Evolutionary conservation across 1,140 invertebrate genomes (phyloP).

Genomic region (Oedothorax gibbosus): DNA sequence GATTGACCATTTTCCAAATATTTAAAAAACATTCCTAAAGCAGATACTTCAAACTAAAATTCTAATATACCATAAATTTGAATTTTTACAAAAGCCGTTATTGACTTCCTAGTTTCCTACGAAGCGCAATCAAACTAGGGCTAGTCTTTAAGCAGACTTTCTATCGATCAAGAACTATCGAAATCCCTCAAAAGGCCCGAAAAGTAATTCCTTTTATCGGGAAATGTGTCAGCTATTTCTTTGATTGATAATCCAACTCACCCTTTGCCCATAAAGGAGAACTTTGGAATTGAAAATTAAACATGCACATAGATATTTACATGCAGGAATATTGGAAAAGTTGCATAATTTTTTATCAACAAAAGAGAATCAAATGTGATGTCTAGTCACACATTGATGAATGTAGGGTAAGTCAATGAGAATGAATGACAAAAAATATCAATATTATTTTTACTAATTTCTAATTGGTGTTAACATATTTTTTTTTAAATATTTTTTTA

Average conservation of each 20-base stretch:
- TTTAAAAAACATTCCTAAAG: too few relatives aligned
- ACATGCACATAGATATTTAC: constrained; percentile 37
- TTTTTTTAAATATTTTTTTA: too few relatives aligned
- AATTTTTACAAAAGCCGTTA: constrained; percentile 9
- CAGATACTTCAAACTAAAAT: too few relatives aligned
- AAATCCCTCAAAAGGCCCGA: constrained; percentile 31
- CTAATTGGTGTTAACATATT: too few relatives aligned
- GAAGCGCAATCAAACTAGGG: constrained; percentile 44
- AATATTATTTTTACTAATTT: too few relatives aligned
- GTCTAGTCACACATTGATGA: neutral
- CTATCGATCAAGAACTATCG: constrained; percentile 29
- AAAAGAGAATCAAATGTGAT: too few relatives aligned
- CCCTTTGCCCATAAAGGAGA: constrained; percentile 50
- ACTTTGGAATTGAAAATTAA: constrained; percentile 59
- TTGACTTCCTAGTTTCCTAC: constrained; percentile 5
- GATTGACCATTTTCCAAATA: too few relatives aligned
- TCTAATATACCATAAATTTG: too few relatives aligned
- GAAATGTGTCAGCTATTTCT: constrained; percentile 39
- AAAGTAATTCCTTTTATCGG: constrained; percentile 59
- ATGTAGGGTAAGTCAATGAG: constrained; percentile 22
- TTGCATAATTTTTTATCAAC: neutral
- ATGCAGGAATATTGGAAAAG: constrained; percentile 41
- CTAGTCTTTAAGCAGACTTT: constrained; percentile 22
- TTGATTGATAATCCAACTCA: constrained; percentile 42
- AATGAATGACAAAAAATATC: too few relatives aligned